Evolutionary conservation across 2,888 invertebrate genomes (phyloP).

Genomic region (Hirudinaria manillensis): DNA sequence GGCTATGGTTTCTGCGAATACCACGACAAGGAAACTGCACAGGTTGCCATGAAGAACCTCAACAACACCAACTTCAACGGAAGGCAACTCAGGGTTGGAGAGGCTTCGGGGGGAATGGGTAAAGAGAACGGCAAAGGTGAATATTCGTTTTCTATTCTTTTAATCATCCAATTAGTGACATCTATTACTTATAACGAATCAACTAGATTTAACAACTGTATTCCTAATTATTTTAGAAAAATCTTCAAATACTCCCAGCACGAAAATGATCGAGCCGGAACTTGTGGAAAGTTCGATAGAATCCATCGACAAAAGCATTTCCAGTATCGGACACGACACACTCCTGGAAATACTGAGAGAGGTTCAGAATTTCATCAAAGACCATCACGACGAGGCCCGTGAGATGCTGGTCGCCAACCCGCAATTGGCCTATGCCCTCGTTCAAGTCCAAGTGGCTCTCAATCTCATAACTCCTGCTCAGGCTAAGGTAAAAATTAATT

Average conservation of each 20-base stretch:
- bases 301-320: no score
- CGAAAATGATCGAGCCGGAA: no score
- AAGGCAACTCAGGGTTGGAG: constrained; percentile 86
- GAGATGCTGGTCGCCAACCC: constrained; percentile 96
- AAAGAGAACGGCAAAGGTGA: constrained; percentile 46
- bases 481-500: constrained; percentile 64
- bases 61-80: constrained; percentile 96
- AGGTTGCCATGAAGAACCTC: constrained; percentile 94
- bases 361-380: constrained; percentile 60
- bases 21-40: constrained; percentile 91
- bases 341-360: no score
- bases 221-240: no score
- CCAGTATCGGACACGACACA: no score
- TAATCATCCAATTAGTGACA: no score
- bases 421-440: constrained; percentile 87
- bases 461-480: constrained; percentile 91
- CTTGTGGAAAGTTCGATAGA: no score
- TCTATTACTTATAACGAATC: no score
- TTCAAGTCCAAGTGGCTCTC: constrained; percentile 97
- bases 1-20: constrained; percentile 99
- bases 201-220: no score
- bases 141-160: constrained; percentile 1
- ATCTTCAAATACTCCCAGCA: no score
- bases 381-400: constrained; percentile 90
- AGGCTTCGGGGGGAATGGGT: constrained; percentile 64